phyloP scores from a whole-genome alignment of 2,113 vertebrate species.

The Phylloscopus trochiloides region DNA sequence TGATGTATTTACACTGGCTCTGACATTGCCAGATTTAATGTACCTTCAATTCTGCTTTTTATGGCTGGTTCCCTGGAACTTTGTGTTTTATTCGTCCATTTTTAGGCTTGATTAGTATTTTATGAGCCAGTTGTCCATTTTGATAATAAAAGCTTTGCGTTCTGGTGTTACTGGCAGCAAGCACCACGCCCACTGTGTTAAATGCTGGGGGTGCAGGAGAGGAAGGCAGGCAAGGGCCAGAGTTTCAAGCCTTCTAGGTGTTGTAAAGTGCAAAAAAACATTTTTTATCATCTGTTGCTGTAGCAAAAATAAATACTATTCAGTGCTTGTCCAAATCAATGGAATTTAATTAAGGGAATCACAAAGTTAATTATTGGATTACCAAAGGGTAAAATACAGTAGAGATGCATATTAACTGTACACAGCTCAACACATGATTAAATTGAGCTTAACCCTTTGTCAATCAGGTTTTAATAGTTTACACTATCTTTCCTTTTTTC shows the following conservation, averaged over 20 bases:
- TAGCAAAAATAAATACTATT: neutral
- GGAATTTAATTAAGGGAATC: neutral
- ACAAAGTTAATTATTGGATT: neutral
- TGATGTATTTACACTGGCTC: neutral
- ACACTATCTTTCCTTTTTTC: neutral
- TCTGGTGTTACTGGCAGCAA: neutral
- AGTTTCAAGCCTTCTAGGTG: neutral
- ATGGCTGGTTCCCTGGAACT: neutral
- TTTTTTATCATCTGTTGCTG: neutral
- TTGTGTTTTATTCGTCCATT: neutral
- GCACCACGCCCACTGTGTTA: accelerated
- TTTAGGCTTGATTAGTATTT: conserved; percentile 25
- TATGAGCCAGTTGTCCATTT: neutral
- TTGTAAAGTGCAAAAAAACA: neutral
- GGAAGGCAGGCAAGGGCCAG: neutral
- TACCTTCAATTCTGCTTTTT: neutral
- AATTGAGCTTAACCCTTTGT: neutral
- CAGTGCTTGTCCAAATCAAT: neutral
- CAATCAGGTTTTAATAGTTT: neutral
- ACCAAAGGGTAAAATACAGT: neutral
- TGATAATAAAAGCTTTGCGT: neutral
- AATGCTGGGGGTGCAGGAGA: neutral
- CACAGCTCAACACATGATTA: neutral
- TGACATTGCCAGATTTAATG: neutral
- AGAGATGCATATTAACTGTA: neutral